Conservation (phyloP, 2,888 invertebrate genomes). For the Ramazzottius varieornatus region DNA sequence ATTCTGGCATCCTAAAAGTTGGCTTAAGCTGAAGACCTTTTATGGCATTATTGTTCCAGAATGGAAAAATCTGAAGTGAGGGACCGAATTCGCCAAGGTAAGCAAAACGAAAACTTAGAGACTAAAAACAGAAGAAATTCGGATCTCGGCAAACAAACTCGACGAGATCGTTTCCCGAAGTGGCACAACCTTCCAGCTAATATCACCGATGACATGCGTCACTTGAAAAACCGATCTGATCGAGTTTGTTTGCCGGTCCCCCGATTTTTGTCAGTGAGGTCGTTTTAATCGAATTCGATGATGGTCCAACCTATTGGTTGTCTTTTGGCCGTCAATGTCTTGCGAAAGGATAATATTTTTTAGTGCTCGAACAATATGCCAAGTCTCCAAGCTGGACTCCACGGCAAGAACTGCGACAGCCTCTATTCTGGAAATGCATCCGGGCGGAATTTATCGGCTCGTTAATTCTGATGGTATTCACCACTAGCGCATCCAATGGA, state of each 20-base stretch:
- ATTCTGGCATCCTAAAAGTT: too few species aligned
- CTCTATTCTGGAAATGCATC: background rate
- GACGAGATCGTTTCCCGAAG: too few species aligned
- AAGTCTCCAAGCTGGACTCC: background rate
- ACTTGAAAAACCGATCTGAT: too few species aligned
- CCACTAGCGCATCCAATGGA: background rate
- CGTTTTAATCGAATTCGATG: too few species aligned
- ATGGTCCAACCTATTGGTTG: background rate
- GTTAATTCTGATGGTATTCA: background rate
- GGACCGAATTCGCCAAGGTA: background rate
- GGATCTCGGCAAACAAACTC: too few species aligned
- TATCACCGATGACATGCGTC: too few species aligned
- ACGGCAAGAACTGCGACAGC: background rate
- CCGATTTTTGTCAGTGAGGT: too few species aligned
- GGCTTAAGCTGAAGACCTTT: too few species aligned
- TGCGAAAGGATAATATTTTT: background rate
- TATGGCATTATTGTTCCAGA: too few species aligned
- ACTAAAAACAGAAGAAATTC: too few species aligned
- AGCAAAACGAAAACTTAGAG: background rate
- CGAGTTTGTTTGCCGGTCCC: too few species aligned
- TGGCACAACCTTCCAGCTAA: too few species aligned
- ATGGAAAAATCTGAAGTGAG: background rate
- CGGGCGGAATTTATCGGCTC: slow-evolving; percentile 1
- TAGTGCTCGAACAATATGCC: background rate
- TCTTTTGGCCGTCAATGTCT: background rate